Evolutionary conservation across 2,113 vertebrate genomes (phyloP), one percentile per base, ranked within the genome.

Genomic region (Strigops habroptila): DNA sequence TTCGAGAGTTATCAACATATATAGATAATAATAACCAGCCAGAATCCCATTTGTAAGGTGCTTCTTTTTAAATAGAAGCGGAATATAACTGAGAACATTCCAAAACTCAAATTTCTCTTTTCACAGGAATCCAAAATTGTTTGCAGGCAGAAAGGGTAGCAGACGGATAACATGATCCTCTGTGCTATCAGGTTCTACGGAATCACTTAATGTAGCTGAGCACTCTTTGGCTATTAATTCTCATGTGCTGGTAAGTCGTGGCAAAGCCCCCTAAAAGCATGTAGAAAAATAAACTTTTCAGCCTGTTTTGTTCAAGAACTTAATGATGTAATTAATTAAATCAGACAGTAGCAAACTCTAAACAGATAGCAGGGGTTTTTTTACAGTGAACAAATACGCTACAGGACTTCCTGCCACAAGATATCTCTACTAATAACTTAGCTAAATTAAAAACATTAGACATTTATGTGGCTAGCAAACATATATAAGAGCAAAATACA

Each of bases 331-430:
- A 92, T 95, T 90, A 93, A 92, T 95, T 95, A 76, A 91, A 91
- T 82, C 65, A 91, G 86, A 87, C 82, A 92, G 91, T 79, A 94
- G 89, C 62, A 94, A 95, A 95, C 76, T 82, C 62, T 89, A 85
- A 92, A 79, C 74, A 83, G 30, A 60, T 65, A 80, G 51, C 10
- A 35, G n/a, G 33, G 22, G 16, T 7, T 52, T 64, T 79, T 68
- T 53, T 67, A 51, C 43, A 28, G 78, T 30, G 59, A 88, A 81
- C 76, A 95, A 86, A 62, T 3, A 78, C 65, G 75, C 69, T 82
- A 57, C 70, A 86, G 68, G 48, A 73, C 44, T 84, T 82, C 78
- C 53, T 92, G 84, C 65, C 77, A 89, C 62, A 82, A 95, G 65
- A 73, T 60, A 96, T 25, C n/a, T 33, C 65, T 35, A 43, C 52